Percentiles rank a stretch among this genome's conserved stretches.
These are phyloP conservation scores for Nannobrachium achirus DNA, from an alignment of 2,113 vertebrate genomes.

Conservation along the genomic window DNA sequence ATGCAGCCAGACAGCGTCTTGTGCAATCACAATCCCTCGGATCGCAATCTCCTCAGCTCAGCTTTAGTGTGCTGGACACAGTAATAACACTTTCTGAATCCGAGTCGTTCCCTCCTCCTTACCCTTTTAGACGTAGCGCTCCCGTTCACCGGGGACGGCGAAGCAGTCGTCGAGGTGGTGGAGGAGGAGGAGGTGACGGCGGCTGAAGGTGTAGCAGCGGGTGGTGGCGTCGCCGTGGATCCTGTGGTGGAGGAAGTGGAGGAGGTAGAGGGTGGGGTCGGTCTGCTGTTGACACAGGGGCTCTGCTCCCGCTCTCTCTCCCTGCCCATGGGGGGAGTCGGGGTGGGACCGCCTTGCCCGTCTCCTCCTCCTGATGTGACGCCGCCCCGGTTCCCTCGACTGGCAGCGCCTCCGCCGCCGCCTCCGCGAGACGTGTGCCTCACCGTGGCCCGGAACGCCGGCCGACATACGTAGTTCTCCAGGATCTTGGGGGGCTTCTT, in stretches of 20 bases:
- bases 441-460: conserved; percentile 93
- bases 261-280: conserved; percentile 49
- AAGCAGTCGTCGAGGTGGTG: conserved; percentile 52
- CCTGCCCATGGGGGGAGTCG: conserved; percentile 62
- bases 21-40: neutral
- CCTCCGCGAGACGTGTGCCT: conserved; percentile 75
- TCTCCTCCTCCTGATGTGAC: no score
- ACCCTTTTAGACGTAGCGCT: conserved; percentile 75
- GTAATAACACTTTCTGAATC: neutral
- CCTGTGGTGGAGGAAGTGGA: conserved; percentile 47
- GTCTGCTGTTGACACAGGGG: conserved; percentile 62
- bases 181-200: no score
- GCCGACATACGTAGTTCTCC: conserved; percentile 96
- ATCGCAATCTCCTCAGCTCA: neutral
- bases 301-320: conserved; percentile 77
- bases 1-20: conserved; percentile 14
- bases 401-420: conserved; percentile 34
- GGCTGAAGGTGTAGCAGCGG: conserved; percentile 52
- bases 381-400: conserved; percentile 64
- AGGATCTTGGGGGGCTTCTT: conserved; percentile 98
- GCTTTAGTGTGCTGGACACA: neutral
- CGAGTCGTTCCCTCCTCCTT: conserved; percentile 29
- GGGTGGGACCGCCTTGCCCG: conserved; percentile 46
- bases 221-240: conserved; percentile 60
- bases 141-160: conserved; percentile 74